phyloP scores from a whole-genome alignment of 2,113 vertebrate genomes.

The Columba livia region DNA sequence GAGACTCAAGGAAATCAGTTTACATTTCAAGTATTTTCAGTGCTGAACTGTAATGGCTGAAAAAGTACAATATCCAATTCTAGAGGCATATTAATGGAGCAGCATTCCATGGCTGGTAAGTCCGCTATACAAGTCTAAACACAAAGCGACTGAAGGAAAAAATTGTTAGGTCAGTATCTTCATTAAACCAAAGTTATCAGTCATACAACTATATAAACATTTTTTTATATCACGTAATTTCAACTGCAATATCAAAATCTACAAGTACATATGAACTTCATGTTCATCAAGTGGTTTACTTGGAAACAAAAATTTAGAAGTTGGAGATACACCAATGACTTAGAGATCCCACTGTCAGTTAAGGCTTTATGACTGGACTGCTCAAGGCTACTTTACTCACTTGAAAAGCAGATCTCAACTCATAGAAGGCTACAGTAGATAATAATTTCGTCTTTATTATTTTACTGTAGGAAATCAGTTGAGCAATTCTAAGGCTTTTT shows the following conservation, averaged over 20 bases:
- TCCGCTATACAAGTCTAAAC: neutral
- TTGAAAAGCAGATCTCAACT: neutral
- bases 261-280: neutral
- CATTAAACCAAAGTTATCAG: neutral
- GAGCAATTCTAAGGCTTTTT: neutral
- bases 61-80: neutral
- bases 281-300: neutral
- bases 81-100: neutral
- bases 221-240: neutral
- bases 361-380: neutral
- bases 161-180: neutral
- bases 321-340: neutral
- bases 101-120: neutral
- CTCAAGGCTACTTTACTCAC: neutral
- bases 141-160: neutral
- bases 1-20: neutral
- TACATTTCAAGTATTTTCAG: neutral
- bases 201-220: neutral
- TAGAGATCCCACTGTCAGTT: neutral
- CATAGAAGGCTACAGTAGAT: neutral
- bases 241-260: neutral
- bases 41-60: neutral
- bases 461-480: neutral
- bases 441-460: neutral
- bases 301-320: neutral